These are phyloP conservation scores for Xestobium rufovillosum DNA, from an alignment of 2,888 invertebrate species.

Conservation along the genomic window DNA sequence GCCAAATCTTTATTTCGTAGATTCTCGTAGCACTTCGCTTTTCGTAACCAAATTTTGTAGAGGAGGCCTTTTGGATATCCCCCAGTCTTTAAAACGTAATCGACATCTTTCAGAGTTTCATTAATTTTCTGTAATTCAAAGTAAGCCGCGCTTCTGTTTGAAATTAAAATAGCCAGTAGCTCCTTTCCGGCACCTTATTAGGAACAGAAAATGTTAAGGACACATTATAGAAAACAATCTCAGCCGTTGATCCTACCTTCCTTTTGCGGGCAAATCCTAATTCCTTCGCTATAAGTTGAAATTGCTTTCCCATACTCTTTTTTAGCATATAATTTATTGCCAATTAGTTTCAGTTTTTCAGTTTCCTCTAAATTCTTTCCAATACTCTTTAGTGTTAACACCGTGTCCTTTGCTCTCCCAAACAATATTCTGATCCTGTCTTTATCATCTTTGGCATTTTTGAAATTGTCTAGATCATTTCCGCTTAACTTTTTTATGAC, in stretches of 20 bases:
- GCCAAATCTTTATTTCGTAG: slow-evolving; percentile 60
- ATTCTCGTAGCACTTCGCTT: slow-evolving; percentile 62
- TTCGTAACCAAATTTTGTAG: slow-evolving; percentile 70
- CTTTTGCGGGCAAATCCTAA: slow-evolving; percentile 58
- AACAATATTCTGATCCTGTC: slow-evolving; percentile 59
- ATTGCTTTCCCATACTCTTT: slow-evolving; percentile 64
- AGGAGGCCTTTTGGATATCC: slow-evolving; percentile 64
- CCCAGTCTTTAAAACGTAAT: slow-evolving; percentile 51
- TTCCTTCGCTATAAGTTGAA: slow-evolving; percentile 61
- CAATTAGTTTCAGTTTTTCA: slow-evolving; percentile 58
- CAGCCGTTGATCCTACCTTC: no score
- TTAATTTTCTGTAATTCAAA: slow-evolving; percentile 64
- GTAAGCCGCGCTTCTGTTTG: slow-evolving; percentile 74
- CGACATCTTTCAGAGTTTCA: slow-evolving; percentile 63
- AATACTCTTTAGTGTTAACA: slow-evolving; percentile 40
- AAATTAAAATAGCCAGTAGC: slow-evolving; percentile 62
- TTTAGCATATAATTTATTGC: slow-evolving; percentile 64
- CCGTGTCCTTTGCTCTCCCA: slow-evolving; percentile 37
- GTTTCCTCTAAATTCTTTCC: slow-evolving; percentile 55
- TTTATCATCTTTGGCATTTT: slow-evolving; percentile 53
- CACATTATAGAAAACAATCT: no score
- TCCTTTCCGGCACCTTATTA: slow-evolving; percentile 44
- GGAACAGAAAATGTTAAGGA: slow-evolving; percentile 27
- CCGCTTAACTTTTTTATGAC: slow-evolving; percentile 42
- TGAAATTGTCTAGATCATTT: slow-evolving; percentile 56